Conservation (phyloP, 2,797 vertebrate species). For the Rhinogobio ventralis region DNA sequence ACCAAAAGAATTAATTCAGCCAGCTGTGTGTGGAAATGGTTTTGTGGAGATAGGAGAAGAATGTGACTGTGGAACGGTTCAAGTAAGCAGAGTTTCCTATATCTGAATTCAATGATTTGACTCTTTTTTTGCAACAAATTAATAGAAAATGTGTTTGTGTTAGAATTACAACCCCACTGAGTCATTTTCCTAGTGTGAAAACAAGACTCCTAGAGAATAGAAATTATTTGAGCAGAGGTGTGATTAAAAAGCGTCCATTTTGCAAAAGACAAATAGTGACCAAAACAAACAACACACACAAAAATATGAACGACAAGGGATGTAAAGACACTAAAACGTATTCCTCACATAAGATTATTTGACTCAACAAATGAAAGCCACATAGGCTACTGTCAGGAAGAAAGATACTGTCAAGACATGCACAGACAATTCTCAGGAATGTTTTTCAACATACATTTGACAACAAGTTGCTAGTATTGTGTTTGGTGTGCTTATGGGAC, state of each 20-base stretch:
- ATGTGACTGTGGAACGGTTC: conserved; percentile 78
- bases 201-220: neutral
- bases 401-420: neutral
- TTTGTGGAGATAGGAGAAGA: conserved; percentile 77
- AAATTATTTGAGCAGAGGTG: neutral
- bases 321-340: neutral
- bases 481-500: neutral
- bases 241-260: no score
- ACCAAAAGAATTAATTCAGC: conserved; percentile 49
- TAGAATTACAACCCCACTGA: neutral
- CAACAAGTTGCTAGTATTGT: neutral
- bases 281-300: no score
- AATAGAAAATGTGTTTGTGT: neutral
- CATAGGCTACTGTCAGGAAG: neutral
- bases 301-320: neutral
- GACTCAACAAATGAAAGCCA: neutral
- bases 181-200: neutral
- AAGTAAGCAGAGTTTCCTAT: conserved; percentile 65
- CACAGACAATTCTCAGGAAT: neutral
- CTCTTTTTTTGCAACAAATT: no score
- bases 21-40: conserved; percentile 76
- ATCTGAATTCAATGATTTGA: neutral
- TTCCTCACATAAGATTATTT: neutral
- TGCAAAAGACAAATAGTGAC: no score
- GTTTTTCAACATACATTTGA: neutral